A percentile compares a stretch with the other conserved stretches of the same genome.
phyloP scores from a whole-genome alignment of 2,797 vertebrate species.

The Podargus strigoides region DNA sequence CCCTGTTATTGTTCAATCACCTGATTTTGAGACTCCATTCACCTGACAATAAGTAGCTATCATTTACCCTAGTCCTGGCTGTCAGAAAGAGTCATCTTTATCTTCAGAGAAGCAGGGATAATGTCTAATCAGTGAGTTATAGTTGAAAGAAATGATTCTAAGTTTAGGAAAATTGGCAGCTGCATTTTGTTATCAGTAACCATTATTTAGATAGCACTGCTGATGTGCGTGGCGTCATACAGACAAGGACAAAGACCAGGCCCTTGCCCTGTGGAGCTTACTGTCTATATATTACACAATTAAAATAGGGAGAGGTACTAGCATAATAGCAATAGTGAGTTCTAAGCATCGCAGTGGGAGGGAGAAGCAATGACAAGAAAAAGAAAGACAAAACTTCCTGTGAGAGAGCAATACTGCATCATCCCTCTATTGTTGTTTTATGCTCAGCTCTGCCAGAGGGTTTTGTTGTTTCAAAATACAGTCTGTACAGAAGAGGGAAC shows the following conservation, averaged over 20 bases:
- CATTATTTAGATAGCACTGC: slow-evolving; percentile 46
- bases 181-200: slow-evolving; percentile 59
- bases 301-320: slow-evolving; percentile 20
- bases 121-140: slow-evolving; percentile 52
- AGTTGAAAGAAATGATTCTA: slow-evolving; percentile 42
- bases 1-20: slow-evolving; percentile 37
- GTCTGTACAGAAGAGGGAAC: background rate
- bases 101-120: slow-evolving; percentile 50
- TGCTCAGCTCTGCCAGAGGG: background rate
- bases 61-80: slow-evolving; percentile 27
- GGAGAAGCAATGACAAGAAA: slow-evolving; percentile 1
- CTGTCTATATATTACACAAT: background rate
- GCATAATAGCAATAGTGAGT: background rate
- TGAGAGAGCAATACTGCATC: background rate
- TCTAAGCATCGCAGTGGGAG: background rate
- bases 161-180: slow-evolving; percentile 59
- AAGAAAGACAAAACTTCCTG: background rate
- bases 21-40: slow-evolving; percentile 34
- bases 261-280: background rate
- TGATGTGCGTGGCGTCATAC: background rate
- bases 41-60: slow-evolving; percentile 47
- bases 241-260: slow-evolving; percentile 36
- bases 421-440: background rate
- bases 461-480: slow-evolving; percentile 33
- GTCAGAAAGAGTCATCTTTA: slow-evolving; percentile 32